Evolutionary conservation across 2,113 vertebrate species (phyloP), one percentile per base, ranked within the genome.

Genomic region (Hystrix brachyura): DNA sequence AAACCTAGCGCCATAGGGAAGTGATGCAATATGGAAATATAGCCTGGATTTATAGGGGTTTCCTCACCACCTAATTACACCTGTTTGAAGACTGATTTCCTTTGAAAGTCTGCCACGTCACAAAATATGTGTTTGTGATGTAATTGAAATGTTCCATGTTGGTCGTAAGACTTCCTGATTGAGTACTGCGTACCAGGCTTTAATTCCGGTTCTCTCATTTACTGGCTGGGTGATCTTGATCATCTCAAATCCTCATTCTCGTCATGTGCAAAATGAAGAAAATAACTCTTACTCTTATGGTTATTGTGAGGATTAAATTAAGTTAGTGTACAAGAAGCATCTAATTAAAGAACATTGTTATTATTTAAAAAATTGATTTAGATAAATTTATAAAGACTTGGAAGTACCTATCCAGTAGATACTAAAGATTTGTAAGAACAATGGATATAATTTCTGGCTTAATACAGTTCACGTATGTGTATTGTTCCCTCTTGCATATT

Each of bases 101-200:
- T 96, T 94, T 94, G n/a, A 79, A 91, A 87, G 64, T 55, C 29
- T 53, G 23, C 90, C 90, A 51, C 55, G 87, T 86, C 69, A 55
- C 51, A 43, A 82, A 89, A 91, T 38, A 25, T 0, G 8, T 93
- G 62, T 80, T 74, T 59, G 59, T 71, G 69, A 67, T 94, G 27
- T 69, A 27, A 69, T 92, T 78, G 55, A 89, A 91, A 67, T 65
- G 34, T 48, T 83, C 29, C 12, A 2, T 25, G 13, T 80, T 76
- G 38, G 38, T 79, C 92, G 32, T 25, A 62, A 74, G 78, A 23
- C 53, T 87, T 91, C 74, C 25, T 87, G 88, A 81, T 19, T 51
- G 85, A 82, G 51, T 13, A 11, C 55, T 67, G 57, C 38, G 19
- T 43, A 5, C 64, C 51, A 57, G 23, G 0, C 94, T 93, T 97